Evolutionary conservation across 2,888 invertebrate genomes (phyloP), one percentile per base, ranked within the genome.

Genomic region (Tetropium fuscum): DNA sequence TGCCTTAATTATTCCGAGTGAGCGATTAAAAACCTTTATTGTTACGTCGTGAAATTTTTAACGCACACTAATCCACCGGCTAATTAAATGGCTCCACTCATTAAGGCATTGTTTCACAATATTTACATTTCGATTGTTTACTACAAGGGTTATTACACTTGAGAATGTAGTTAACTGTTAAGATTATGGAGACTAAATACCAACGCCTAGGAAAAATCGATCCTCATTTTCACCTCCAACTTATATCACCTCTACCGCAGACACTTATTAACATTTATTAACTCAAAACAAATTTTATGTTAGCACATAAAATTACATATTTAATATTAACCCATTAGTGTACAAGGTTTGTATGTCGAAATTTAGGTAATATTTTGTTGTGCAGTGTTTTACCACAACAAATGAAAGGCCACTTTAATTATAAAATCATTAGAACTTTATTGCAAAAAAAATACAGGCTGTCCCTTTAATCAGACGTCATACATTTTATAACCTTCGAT

Each of bases 91-190:
- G 16, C 40, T 51, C 40, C 51, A 51, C 51, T 51, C 27, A 20
- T 51, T 49, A 32, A 25, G 38, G 38, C 49, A 49, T 20, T 13
- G 22, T 51, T 25, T 25, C 51, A 40, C 40, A 51, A 40, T 51
- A 38, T 51, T 25, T 51, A 40, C 51, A 51, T 11, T 51, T 10
- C 16, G 13, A 27, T 38, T 51, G 51, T 40, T 51, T 51, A 27
- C 36, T 48, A 36, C 40, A 40, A 51, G 27, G 51, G 51, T 51
- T 51, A 51, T 51, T 51, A 51, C 15, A 18, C 40, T 40, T 40
- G n/a, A 22, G 16, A 27, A 18, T 4, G 19, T 40, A n/a, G n/a
- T n/a, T n/a, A n/a, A n/a, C n/a, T n/a, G n/a, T n/a, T n/a, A n/a
- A n/a, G n/a, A n/a, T n/a, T n/a, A n/a, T n/a, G n/a, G n/a, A n/a